Evolutionary conservation across 1,140 invertebrate species (phyloP).

Genomic region (Drosophila lowei): DNA sequence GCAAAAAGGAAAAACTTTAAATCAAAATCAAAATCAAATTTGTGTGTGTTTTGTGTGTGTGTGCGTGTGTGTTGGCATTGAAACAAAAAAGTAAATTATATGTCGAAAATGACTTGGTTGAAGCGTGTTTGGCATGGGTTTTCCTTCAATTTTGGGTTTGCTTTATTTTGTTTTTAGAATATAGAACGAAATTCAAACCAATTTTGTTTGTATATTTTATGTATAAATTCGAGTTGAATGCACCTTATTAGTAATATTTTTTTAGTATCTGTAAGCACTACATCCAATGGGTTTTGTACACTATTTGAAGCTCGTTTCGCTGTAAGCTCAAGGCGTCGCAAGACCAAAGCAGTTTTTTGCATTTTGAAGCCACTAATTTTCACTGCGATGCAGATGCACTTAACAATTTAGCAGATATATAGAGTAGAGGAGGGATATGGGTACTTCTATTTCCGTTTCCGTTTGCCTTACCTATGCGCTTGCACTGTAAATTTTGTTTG

Average conservation of each 20-base stretch:
- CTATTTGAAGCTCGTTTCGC: conserved; percentile 57
- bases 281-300: conserved; percentile 58
- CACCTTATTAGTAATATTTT: conserved; percentile 38
- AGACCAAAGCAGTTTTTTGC: conserved; percentile 64
- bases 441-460: conserved; percentile 13
- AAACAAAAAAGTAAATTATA: conserved; percentile 33
- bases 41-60: conserved; percentile 12
- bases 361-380: conserved; percentile 52
- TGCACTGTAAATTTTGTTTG: conserved; percentile 35
- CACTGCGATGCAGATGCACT: conserved; percentile 46
- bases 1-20: conserved; percentile 19
- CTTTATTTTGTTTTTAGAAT: conserved; percentile 57
- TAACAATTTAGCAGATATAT: conserved; percentile 29
- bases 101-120: conserved; percentile 33
- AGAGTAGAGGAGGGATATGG: conserved; percentile 5
- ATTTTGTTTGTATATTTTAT: conserved; percentile 57
- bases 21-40: conserved; percentile 35
- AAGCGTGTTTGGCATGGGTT: conserved; percentile 53
- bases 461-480: conserved; percentile 43
- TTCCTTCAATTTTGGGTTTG: conserved; percentile 33
- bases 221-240: conserved; percentile 63
- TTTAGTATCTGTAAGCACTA: conserved; percentile 59
- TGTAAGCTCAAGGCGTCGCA: conserved; percentile 64
- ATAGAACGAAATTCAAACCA: conserved; percentile 83
- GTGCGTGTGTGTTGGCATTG: conserved; percentile 51